phyloP scores from a whole-genome alignment of 2,888 invertebrate genomes.

The Cyclophora albipunctata region DNA sequence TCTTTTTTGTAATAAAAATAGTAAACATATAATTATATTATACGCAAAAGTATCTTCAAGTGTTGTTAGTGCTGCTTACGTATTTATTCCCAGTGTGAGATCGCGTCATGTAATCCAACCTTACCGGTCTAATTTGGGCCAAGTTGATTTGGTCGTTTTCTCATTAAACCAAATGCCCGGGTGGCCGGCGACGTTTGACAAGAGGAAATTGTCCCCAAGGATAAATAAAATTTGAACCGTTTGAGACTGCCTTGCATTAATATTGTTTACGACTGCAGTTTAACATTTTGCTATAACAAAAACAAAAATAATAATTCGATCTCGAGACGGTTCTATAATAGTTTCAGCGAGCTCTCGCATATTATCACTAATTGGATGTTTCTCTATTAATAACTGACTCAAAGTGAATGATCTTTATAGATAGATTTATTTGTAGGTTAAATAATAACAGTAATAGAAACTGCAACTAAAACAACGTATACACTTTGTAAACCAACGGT shows the following conservation, averaged over 20 bases:
- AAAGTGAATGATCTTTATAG: conserved; percentile 1
- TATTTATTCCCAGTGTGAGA: neutral
- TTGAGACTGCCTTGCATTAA: conserved; percentile 56
- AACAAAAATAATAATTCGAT: conserved; percentile 20
- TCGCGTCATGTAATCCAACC: conserved; percentile 43
- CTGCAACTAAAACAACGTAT: too few relatives aligned
- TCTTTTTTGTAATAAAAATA: too few relatives aligned
- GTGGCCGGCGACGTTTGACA: conserved; percentile 63
- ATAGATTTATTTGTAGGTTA: too few relatives aligned
- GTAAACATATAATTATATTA: too few relatives aligned
- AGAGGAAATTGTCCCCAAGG: conserved; percentile 67
- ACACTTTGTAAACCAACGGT: too few relatives aligned
- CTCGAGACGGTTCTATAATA: conserved; percentile 4
- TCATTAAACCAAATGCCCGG: conserved; percentile 63
- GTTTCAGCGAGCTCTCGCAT: neutral
- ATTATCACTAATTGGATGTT: conserved; percentile 8
- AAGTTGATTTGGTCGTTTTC: conserved; percentile 65
- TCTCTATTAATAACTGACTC: conserved; percentile 10
- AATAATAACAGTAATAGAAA: too few relatives aligned
- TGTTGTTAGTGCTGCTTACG: too few relatives aligned
- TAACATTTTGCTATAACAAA: conserved; percentile 29
- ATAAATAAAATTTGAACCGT: conserved; percentile 66
- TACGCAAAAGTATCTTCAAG: too few relatives aligned
- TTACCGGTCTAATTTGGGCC: conserved; percentile 59
- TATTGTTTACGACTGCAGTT: conserved; percentile 56